phyloP scores from a whole-genome alignment of 2,797 vertebrate genomes.

The Caiman crocodilus region DNA sequence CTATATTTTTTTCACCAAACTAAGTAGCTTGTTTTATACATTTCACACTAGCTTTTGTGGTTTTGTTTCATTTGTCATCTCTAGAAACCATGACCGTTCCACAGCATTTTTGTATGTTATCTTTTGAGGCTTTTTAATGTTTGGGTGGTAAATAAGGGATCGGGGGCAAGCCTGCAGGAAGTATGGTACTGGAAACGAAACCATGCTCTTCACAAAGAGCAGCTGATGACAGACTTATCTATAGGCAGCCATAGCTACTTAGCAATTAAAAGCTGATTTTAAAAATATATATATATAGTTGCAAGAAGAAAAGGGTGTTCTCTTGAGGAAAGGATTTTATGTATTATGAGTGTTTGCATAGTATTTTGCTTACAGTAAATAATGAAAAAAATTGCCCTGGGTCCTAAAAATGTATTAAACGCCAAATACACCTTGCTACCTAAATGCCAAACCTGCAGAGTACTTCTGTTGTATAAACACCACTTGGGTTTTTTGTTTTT shows the following conservation, averaged over 20 bases:
- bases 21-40: not conserved
- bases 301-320: not conserved
- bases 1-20: too few relatives aligned
- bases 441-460: too few relatives aligned
- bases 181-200: too few relatives aligned
- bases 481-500: too few relatives aligned
- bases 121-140: not conserved
- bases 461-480: too few relatives aligned
- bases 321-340: not conserved
- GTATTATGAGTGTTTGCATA: not conserved
- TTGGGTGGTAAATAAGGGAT: not conserved
- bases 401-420: not conserved
- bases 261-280: not conserved
- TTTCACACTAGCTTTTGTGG: not conserved
- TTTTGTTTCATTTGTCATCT: not conserved
- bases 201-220: too few relatives aligned
- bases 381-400: not conserved
- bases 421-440: too few relatives aligned
- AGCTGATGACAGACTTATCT: not conserved
- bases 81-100: not conserved
- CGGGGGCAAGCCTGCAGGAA: too few relatives aligned
- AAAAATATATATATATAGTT: not conserved
- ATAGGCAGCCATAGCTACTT: not conserved
- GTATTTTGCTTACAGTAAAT: not conserved
- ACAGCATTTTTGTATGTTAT: not conserved